Conservation (phyloP, 1,140 invertebrate genomes). For the Triops longicaudatus region DNA sequence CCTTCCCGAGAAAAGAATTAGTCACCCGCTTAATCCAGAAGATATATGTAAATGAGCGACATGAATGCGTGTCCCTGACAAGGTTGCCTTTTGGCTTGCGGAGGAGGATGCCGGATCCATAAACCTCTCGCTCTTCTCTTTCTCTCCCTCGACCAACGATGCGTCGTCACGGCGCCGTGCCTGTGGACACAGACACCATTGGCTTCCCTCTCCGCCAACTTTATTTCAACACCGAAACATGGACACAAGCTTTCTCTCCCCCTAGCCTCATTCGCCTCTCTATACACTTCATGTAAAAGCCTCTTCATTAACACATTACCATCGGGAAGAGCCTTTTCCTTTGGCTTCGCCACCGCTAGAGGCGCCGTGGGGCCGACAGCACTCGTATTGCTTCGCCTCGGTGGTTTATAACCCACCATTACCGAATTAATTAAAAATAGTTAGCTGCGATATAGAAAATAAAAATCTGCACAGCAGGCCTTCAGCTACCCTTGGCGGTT, state of each 20-base stretch:
- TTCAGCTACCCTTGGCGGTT: background rate
- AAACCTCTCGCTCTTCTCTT: background rate
- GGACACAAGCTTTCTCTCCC: background rate
- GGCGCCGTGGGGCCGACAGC: too few relatives aligned
- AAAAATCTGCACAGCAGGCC: too few relatives aligned
- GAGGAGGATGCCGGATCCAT: background rate
- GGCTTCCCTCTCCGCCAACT: background rate
- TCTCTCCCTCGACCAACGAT: background rate
- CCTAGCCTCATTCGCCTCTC: background rate
- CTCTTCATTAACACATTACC: background rate
- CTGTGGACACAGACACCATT: conserved; percentile 13
- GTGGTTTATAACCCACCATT: too few relatives aligned
- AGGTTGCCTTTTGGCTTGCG: background rate
- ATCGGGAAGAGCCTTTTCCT: background rate
- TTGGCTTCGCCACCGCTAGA: too few relatives aligned
- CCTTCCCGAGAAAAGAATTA: too few relatives aligned
- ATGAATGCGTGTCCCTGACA: background rate
- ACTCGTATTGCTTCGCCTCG: too few relatives aligned
- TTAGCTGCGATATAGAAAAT: too few relatives aligned
- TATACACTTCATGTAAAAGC: background rate
- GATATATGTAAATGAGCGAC: background rate
- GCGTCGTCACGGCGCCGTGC: background rate
- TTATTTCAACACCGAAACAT: background rate
- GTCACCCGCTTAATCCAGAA: background rate
- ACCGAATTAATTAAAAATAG: too few relatives aligned